These are phyloP conservation scores for Acanthosepion pharaonis DNA, from an alignment of 2,888 invertebrate genomes.

Conservation along the genomic window DNA sequence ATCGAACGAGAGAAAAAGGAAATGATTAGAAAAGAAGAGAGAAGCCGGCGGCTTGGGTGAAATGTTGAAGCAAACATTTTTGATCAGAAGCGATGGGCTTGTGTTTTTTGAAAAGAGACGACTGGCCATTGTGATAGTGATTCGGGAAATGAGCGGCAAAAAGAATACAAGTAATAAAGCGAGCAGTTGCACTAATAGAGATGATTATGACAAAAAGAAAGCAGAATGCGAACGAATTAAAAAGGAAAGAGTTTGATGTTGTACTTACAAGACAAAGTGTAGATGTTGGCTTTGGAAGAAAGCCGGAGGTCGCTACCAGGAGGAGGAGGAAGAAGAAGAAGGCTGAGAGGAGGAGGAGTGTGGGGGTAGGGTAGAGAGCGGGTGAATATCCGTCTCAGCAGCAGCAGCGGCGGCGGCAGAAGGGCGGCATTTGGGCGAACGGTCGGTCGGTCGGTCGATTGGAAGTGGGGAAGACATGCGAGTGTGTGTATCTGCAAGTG, in stretches of 20 bases:
- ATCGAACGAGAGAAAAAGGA: too few species aligned
- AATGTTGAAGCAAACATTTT: too few species aligned
- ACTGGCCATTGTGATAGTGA: not conserved
- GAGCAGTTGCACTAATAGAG: too few species aligned
- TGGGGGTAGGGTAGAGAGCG: not conserved
- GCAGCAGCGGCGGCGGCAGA: not conserved
- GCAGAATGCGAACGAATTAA: not conserved
- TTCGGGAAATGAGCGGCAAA: not conserved
- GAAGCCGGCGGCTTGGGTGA: too few species aligned
- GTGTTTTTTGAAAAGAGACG: not conserved
- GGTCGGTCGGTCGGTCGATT: not conserved
- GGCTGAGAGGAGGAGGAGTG: not conserved
- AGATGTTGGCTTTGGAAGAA: slow-evolving; percentile 22
- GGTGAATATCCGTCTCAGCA: slow-evolving; percentile 11
- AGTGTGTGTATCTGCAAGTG: not conserved
- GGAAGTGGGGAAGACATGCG: not conserved
- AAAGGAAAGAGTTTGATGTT: not conserved
- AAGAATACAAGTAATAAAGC: not conserved
- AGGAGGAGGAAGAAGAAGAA: not conserved
- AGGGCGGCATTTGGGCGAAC: slow-evolving; percentile 33
- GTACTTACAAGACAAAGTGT: slow-evolving; percentile 33
- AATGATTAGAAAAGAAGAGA: too few species aligned
- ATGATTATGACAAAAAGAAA: not conserved
- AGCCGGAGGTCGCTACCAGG: not conserved
- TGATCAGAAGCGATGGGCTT: not conserved